Evolutionary conservation across 2,888 invertebrate species (phyloP).

Genomic region (Diplazon laetatorius): DNA sequence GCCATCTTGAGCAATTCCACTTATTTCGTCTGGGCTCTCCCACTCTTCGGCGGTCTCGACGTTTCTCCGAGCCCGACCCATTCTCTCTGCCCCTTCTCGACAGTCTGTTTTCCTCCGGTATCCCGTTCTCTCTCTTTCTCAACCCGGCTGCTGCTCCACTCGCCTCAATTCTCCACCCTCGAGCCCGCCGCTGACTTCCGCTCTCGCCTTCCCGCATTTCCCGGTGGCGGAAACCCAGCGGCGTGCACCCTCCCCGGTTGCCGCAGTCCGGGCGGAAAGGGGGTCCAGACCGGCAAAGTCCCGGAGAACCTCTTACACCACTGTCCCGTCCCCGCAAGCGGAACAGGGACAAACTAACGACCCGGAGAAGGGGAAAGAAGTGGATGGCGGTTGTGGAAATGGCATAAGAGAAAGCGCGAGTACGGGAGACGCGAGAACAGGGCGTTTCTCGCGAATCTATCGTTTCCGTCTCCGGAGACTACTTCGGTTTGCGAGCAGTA

Average conservation of each 20-base stretch:
- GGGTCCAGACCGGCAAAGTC: conserved; percentile 32
- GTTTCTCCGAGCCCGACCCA: conserved; percentile 64
- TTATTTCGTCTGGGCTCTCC: conserved; percentile 56
- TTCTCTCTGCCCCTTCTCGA: conserved; percentile 51
- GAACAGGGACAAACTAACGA: conserved; percentile 52
- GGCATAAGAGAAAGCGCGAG: conserved; percentile 53
- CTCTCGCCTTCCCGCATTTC: conserved; percentile 64
- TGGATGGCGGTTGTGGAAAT: conserved; percentile 31
- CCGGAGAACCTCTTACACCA: conserved; percentile 48
- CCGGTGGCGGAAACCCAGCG: conserved; percentile 61
- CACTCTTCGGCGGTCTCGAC: conserved; percentile 51
- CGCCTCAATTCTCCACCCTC: conserved; percentile 58
- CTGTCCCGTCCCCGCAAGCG: conserved; percentile 28
- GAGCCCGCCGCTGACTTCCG: conserved; percentile 62
- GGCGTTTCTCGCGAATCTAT: conserved; percentile 65
- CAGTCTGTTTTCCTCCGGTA: conserved; percentile 48
- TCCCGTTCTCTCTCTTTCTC: conserved; percentile 45
- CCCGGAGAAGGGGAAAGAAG: conserved; percentile 11
- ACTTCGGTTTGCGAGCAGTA: conserved; percentile 49
- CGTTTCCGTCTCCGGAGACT: conserved; percentile 37
- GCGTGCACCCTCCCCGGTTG: conserved; percentile 38
- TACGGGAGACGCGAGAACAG: conserved; percentile 56
- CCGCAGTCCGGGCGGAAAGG: conserved; percentile 8
- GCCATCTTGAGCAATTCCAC: conserved; percentile 66
- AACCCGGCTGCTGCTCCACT: neutral